phyloP scores from a whole-genome alignment of 2,113 vertebrate genomes.

The Chaetorhynchus papuensis region DNA sequence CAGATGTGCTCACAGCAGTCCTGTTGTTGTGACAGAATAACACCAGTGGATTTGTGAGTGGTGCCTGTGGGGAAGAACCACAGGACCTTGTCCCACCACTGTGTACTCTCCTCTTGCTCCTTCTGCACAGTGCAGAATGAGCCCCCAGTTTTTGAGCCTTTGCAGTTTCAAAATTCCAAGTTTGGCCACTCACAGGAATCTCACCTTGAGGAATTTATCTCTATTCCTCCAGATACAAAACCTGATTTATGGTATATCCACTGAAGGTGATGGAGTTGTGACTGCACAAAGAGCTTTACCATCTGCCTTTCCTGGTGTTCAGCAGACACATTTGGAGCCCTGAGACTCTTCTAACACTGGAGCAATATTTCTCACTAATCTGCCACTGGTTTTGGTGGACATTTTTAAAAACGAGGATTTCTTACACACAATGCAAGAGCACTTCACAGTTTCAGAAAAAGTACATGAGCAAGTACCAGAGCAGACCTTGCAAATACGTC shows the following conservation, averaged over 20 bases:
- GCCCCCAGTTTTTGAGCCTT: neutral
- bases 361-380: neutral
- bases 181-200: neutral
- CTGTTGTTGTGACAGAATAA: neutral
- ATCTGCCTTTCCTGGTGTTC: neutral
- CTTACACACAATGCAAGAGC: neutral
- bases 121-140: neutral
- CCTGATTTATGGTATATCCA: neutral
- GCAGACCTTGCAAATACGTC: neutral
- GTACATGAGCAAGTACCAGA: neutral
- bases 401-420: neutral
- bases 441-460: neutral
- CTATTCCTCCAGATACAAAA: neutral
- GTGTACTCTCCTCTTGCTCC: rapidly evolving
- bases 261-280: neutral
- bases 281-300: neutral
- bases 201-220: neutral
- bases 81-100: neutral
- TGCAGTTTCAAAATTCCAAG: neutral
- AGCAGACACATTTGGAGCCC: neutral
- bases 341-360: neutral
- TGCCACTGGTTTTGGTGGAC: neutral
- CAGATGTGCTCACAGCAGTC: neutral
- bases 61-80: neutral
- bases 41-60: neutral